Conservation (phyloP, 2,888 invertebrate species). For the Ophion ellenae region DNA sequence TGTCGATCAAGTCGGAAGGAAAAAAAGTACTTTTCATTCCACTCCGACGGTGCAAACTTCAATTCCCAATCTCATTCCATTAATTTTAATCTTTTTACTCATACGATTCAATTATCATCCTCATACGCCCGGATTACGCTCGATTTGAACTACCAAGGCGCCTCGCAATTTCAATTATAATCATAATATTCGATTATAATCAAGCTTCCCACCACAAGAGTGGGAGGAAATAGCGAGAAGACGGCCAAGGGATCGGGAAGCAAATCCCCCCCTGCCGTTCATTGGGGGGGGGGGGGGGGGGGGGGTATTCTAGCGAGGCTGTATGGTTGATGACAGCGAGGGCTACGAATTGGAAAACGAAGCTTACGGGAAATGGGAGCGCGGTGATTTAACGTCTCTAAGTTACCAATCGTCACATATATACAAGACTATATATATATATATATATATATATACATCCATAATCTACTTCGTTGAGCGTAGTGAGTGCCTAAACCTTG, state of each 20-base stretch:
- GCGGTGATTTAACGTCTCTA: slow-evolving; percentile 41
- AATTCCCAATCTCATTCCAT: too few relatives aligned
- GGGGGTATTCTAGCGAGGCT: not conserved
- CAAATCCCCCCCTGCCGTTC: not conserved
- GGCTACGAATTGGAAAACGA: slow-evolving; percentile 69
- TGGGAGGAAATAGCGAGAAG: too few relatives aligned
- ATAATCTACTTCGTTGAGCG: slow-evolving; percentile 8
- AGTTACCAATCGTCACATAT: not conserved
- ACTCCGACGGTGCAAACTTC: too few relatives aligned
- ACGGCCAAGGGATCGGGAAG: too few relatives aligned
- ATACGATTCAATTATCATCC: not conserved
- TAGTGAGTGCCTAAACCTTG: not conserved
- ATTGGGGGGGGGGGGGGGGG: too few relatives aligned
- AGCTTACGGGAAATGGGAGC: slow-evolving; percentile 65
- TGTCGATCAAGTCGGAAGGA: too few relatives aligned
- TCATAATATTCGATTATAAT: too few relatives aligned
- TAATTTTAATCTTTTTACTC: not conserved
- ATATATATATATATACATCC: not conserved
- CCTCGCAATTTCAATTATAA: too few relatives aligned
- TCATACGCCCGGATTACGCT: not conserved
- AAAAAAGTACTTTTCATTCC: too few relatives aligned
- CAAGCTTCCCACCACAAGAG: too few relatives aligned
- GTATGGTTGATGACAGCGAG: slow-evolving; percentile 25
- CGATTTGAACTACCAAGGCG: too few relatives aligned
- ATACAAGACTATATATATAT: not conserved